phyloP scores from a whole-genome alignment of 30 jellyfish, hydroid and myxozoan species.

The Aurelia coerulea region DNA sequence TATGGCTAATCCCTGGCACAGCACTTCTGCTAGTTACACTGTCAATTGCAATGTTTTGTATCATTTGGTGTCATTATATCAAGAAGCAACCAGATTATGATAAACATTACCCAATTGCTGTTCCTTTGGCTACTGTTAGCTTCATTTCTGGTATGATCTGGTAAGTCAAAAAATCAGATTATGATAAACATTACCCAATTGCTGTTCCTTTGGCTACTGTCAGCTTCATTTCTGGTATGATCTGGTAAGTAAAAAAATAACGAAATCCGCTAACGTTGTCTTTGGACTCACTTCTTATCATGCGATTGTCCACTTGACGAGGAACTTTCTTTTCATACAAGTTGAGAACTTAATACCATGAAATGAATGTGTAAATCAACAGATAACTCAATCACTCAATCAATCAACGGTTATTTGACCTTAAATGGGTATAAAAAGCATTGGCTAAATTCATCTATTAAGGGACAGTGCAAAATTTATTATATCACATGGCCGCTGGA shows the following conservation, averaged over 20 bases:
- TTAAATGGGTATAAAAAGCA: no score
- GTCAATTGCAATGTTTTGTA: slow-evolving; percentile 59
- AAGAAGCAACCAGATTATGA: slow-evolving; percentile 85
- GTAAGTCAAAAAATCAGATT: slow-evolving; percentile 57
- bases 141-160: slow-evolving; percentile 80
- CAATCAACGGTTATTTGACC: no score
- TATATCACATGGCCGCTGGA: no score
- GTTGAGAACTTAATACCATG: no score
- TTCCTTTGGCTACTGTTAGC: slow-evolving; percentile 86
- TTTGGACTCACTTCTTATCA: no score
- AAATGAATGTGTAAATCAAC: no score
- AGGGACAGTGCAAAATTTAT: no score
- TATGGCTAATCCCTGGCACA: slow-evolving; percentile 73
- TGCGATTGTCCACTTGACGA: no score
- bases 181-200: slow-evolving; percentile 79
- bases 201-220: slow-evolving; percentile 87
- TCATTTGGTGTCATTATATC: slow-evolving; percentile 85
- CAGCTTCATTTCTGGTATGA: slow-evolving; percentile 79
- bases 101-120: slow-evolving; percentile 68
- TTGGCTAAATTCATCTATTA: no score
- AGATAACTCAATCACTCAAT: no score
- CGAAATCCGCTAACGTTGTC: no score
- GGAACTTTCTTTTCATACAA: no score
- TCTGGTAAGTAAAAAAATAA: slow-evolving; percentile 19
- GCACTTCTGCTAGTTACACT: slow-evolving; percentile 37